A percentile compares a stretch with the other conserved stretches of the same genome.
phyloP scores from a whole-genome alignment of 2,888 invertebrate species.

The Orchestes rusci region DNA sequence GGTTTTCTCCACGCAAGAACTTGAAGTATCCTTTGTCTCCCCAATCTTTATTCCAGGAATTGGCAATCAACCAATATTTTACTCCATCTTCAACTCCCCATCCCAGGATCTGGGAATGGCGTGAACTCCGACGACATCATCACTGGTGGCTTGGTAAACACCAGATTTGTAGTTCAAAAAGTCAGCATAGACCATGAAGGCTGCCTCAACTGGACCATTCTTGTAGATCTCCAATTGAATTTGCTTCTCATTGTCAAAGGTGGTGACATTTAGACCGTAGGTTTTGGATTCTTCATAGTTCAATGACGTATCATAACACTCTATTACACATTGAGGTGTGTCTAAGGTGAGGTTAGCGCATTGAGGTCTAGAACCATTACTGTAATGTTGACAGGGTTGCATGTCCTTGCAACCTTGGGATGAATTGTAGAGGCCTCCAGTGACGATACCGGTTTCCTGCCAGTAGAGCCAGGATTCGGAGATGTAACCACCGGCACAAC shows the following conservation, averaged over 20 bases:
- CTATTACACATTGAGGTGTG: constrained; percentile 43
- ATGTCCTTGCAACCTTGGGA: constrained; percentile 21
- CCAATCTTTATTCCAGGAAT: constrained; percentile 89
- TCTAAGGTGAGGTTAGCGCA: constrained; percentile 55
- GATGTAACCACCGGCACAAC: constrained; percentile 71
- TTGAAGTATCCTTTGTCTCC: constrained; percentile 84
- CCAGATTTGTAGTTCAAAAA: constrained; percentile 71
- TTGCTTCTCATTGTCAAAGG: constrained; percentile 52
- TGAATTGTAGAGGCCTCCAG: constrained; percentile 66
- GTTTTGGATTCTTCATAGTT: constrained; percentile 64
- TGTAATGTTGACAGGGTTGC: constrained; percentile 18
- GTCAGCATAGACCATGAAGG: constrained; percentile 76
- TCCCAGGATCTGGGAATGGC: constrained; percentile 85
- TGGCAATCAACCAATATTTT: too few species aligned
- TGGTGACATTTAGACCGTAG: constrained; percentile 55
- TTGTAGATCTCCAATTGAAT: constrained; percentile 71
- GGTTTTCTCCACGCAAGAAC: constrained; percentile 71
- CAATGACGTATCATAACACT: constrained; percentile 31
- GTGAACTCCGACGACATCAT: constrained; percentile 70
- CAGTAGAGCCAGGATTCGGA: constrained; percentile 78
- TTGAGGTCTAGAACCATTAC: constrained; percentile 48
- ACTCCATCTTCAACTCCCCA: constrained; percentile 90
- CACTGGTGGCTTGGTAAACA: constrained; percentile 63
- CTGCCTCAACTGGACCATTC: constrained; percentile 79
- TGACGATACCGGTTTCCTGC: constrained; percentile 71